These are phyloP conservation scores for Argynnis bischoffii DNA, from an alignment of 2,888 invertebrate genomes.

Conservation along the genomic window DNA sequence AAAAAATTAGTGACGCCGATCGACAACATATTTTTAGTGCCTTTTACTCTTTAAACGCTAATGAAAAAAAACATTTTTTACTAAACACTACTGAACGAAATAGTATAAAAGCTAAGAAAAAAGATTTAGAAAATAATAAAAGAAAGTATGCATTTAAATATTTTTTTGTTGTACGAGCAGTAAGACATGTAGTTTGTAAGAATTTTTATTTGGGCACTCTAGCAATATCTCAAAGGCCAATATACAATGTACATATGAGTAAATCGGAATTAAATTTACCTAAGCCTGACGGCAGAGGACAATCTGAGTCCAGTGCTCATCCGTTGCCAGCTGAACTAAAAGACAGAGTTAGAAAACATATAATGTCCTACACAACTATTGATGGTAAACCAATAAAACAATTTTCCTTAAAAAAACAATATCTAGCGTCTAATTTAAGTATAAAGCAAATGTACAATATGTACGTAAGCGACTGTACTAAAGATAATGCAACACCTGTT, in stretches of 20 bases:
- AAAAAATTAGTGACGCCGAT: constrained; percentile 63
- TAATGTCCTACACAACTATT: constrained; percentile 61
- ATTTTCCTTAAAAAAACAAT: constrained; percentile 68
- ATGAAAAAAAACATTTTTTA: constrained; percentile 74
- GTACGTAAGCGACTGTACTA: constrained; percentile 62
- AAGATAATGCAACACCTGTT: constrained; percentile 55
- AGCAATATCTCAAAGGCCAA: constrained; percentile 74
- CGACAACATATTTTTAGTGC: constrained; percentile 72
- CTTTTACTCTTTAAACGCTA: constrained; percentile 68
- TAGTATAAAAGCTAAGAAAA: constrained; percentile 54
- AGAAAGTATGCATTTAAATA: constrained; percentile 71
- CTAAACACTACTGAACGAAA: constrained; percentile 70
- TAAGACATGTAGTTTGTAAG: constrained; percentile 68
- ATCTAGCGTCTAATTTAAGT: constrained; percentile 58
- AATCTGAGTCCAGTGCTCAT: constrained; percentile 65
- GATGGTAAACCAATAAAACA: constrained; percentile 65
- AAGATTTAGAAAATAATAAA: constrained; percentile 49
- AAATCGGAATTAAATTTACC: constrained; percentile 74
- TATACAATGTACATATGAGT: constrained; percentile 72
- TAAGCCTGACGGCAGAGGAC: constrained; percentile 71
- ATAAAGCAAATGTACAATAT: constrained; percentile 70
- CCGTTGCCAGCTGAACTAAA: constrained; percentile 62
- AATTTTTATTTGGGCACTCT: constrained; percentile 74
- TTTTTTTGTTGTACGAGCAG: constrained; percentile 65
- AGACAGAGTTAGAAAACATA: constrained; percentile 67